Percentiles rank a stretch among this genome's conserved stretches.
These are phyloP conservation scores for Nymphicus hollandicus DNA, from an alignment of 2,113 vertebrate species.

Conservation along the genomic window DNA sequence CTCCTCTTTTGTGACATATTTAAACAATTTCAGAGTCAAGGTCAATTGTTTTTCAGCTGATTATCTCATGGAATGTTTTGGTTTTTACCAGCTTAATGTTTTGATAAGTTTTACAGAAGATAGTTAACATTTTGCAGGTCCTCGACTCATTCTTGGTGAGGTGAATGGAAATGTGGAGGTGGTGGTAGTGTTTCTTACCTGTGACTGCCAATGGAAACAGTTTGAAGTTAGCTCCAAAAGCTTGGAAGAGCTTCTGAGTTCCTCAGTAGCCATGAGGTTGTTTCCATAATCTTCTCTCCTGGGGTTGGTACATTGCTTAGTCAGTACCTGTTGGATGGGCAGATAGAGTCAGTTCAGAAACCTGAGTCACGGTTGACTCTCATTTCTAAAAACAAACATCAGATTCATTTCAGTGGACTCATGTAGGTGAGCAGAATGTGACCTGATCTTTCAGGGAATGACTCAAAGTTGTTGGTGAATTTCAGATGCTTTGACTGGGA, in stretches of 20 bases:
- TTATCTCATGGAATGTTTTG: too few species aligned
- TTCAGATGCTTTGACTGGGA: background rate
- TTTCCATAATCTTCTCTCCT: background rate
- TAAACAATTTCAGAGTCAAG: too few species aligned
- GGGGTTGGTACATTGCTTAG: background rate
- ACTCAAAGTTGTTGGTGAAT: background rate
- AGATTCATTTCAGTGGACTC: background rate
- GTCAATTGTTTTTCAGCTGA: too few species aligned
- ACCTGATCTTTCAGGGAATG: background rate
- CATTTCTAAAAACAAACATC: background rate
- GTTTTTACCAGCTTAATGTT: background rate
- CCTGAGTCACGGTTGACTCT: background rate
- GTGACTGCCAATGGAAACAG: background rate
- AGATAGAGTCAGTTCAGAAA: background rate
- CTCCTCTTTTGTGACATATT: too few species aligned
- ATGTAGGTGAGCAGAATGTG: background rate
- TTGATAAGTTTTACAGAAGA: background rate
- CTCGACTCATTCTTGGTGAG: background rate
- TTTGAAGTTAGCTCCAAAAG: background rate
- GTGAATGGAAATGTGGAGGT: background rate
- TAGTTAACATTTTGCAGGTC: background rate
- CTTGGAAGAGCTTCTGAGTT: background rate
- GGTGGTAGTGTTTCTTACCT: background rate
- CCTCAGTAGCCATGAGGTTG: background rate
- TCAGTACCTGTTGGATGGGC: accelerated